phyloP scores from a whole-genome alignment of 2,113 vertebrate species.

The Bufo bufo region DNA sequence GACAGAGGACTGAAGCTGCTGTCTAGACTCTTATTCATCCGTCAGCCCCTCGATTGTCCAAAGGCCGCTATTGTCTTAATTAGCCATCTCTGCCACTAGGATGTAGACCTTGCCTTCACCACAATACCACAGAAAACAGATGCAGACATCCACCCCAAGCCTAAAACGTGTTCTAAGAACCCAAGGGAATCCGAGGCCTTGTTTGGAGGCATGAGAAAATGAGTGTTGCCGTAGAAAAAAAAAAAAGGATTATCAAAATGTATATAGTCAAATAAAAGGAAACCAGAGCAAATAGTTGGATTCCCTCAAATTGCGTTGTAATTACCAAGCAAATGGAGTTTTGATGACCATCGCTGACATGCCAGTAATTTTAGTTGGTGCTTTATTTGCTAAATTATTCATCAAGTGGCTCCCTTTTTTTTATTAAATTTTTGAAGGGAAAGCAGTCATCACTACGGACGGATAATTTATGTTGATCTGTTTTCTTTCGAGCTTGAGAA shows the following conservation, averaged over 20 bases:
- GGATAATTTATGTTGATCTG: constrained; percentile 37
- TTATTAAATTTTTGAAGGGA: background rate
- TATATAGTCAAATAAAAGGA: constrained; percentile 58
- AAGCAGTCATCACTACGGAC: background rate
- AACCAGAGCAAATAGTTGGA: constrained; percentile 59
- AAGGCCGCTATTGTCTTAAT: constrained; percentile 72
- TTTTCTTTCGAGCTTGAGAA: background rate
- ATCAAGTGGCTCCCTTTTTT: constrained; percentile 3
- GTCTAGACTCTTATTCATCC: constrained; percentile 73
- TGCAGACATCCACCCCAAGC: constrained; percentile 63
- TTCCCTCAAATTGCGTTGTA: constrained; percentile 65
- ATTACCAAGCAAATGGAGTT: constrained; percentile 67
- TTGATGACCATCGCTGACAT: constrained; percentile 62
- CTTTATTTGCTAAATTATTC: constrained; percentile 31
- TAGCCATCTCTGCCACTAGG: constrained; percentile 66
- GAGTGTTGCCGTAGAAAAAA: constrained; percentile 41
- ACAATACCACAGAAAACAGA: constrained; percentile 48
- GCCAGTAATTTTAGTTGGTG: constrained; percentile 60
- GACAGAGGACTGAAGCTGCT: constrained; percentile 68
- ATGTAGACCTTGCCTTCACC: constrained; percentile 70
- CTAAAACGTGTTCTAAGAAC: constrained; percentile 65
- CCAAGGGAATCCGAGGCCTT: constrained; percentile 53
- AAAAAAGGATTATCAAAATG: constrained; percentile 59
- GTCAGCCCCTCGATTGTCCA: constrained; percentile 61
- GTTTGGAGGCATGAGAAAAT: constrained; percentile 24